Evolutionary conservation across 2,797 vertebrate genomes (phyloP), one percentile per base, ranked within the genome.

Genomic region (Nannoperca australis): DNA sequence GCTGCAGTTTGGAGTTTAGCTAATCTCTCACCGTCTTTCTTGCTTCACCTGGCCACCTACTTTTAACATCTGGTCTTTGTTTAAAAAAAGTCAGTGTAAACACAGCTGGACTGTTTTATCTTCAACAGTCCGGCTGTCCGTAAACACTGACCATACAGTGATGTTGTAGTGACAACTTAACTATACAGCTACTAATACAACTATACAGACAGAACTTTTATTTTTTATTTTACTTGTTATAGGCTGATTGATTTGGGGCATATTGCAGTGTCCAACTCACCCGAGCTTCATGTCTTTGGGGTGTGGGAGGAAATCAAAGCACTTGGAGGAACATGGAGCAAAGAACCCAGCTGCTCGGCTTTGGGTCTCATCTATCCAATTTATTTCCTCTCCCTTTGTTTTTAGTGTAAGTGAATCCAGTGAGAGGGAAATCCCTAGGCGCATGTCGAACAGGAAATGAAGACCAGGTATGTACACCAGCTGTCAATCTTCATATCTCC

Each of bases 401-500:
- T 69, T 49, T 36, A 67, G 62, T 34, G 32, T 20, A 24, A 60
- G 2, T 49, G 55, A 36, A 49, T 67, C 32, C 32, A 67, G 40
- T 56, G 61, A 61, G 47, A 71, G 55, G 73, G 53, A 59, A 53
- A 12, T 45, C 7, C 18, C 30, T 0, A 0, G 20, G 22, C 27
- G 55, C 38, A 24, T 4, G 8, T 65, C 65, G 0, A 47, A 60
- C 54, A 54, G 53, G 45, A 70, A 44, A 54, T 59, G 22, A 81
- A 60, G 14, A 54, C 2, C 66, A 70, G 73, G 73, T 75, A 30
- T n/a, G 72, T 55, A 14, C 11, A 34, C 40, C 32, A 7, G 24
- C 51, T 1, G 1, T 44, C 27, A 5, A 2, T 56, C 51, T 74
- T 59, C 32, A 49, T 17, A n/a, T 58, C 17, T 58, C 5, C 24